phyloP scores from a whole-genome alignment of 2,888 invertebrate genomes.

The Andrena marginata region DNA sequence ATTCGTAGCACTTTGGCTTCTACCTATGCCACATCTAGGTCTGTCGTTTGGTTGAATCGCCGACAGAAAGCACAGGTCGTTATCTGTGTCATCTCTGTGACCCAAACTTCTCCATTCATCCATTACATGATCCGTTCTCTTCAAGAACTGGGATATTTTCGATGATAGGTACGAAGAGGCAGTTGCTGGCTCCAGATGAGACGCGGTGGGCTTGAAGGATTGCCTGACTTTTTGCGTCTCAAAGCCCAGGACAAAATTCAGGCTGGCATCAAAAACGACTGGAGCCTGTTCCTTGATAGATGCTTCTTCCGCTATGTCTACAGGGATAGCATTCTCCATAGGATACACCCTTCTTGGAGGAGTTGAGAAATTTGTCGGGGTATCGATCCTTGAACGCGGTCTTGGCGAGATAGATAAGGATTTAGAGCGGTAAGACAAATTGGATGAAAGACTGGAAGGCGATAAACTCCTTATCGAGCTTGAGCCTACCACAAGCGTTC shows the following conservation, averaged over 20 bases:
- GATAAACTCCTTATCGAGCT: constrained; percentile 61
- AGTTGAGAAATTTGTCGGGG: constrained; percentile 47
- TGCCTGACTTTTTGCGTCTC: constrained; percentile 89
- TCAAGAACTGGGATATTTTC: constrained; percentile 92
- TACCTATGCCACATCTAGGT: constrained; percentile 64
- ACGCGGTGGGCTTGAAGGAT: constrained; percentile 90
- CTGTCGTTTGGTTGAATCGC: constrained; percentile 57
- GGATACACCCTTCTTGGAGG: constrained; percentile 90
- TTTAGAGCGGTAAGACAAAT: constrained; percentile 50
- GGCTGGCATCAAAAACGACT: constrained; percentile 93
- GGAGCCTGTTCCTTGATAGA: constrained; percentile 90
- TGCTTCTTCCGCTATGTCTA: constrained; percentile 87
- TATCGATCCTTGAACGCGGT: constrained; percentile 42
- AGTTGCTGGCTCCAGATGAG: constrained; percentile 91
- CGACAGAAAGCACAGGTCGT: constrained; percentile 70
- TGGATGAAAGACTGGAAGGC: constrained; percentile 65
- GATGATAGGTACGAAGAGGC: constrained; percentile 91
- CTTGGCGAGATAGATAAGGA: constrained; percentile 60
- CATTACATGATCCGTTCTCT: constrained; percentile 94
- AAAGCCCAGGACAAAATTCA: constrained; percentile 92
- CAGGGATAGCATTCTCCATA: constrained; percentile 85
- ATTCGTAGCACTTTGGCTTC: constrained; percentile 91
- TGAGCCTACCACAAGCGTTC: constrained; percentile 15
- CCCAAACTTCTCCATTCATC: constrained; percentile 93
- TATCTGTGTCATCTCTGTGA: constrained; percentile 86